These are phyloP conservation scores for Andrena camellia DNA, from an alignment of 2,888 invertebrate species.

Conservation along the genomic window DNA sequence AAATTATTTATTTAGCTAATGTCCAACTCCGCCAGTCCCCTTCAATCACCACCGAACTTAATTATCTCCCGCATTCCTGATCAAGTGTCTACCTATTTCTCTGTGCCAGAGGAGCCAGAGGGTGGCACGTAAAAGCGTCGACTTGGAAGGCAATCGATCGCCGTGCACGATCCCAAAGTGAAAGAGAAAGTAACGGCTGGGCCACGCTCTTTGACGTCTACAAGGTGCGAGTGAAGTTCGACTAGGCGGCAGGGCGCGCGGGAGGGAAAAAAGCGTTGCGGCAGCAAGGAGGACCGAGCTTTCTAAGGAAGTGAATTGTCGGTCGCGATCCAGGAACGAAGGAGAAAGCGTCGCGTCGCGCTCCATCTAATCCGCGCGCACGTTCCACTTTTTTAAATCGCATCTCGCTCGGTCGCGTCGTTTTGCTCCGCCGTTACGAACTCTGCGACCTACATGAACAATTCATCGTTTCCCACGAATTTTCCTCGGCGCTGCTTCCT, in stretches of 20 bases:
- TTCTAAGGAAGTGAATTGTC: conserved; percentile 63
- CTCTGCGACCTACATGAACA: conserved; percentile 11
- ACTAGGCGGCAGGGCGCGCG: conserved; percentile 1
- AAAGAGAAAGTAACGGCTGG: conserved; percentile 67
- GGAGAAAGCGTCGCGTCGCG: conserved; percentile 64
- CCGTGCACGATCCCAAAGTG: conserved; percentile 33
- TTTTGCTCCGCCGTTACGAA: not conserved
- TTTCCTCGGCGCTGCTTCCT: not conserved
- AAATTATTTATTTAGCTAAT: too few species aligned
- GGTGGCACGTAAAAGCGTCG: not conserved
- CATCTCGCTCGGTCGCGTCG: conserved; percentile 12
- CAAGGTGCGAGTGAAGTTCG: conserved; percentile 32
- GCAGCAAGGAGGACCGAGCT: conserved; percentile 31
- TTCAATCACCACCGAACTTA: too few species aligned
- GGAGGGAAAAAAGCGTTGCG: conserved; percentile 12
- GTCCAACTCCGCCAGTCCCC: too few species aligned
- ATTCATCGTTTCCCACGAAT: not conserved
- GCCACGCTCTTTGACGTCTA: conserved; percentile 15
- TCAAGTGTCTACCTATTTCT: too few species aligned
- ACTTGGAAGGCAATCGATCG: conserved; percentile 19
- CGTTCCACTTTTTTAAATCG: conserved; percentile 42
- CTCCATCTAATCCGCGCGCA: conserved; percentile 44
- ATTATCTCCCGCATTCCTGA: too few species aligned
- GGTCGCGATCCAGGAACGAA: conserved; percentile 56
- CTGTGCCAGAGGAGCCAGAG: too few species aligned